Evolutionary conservation across 2,797 vertebrate genomes (phyloP), one percentile per base, ranked within the genome.

Genomic region (Xyrichtys novacula): DNA sequence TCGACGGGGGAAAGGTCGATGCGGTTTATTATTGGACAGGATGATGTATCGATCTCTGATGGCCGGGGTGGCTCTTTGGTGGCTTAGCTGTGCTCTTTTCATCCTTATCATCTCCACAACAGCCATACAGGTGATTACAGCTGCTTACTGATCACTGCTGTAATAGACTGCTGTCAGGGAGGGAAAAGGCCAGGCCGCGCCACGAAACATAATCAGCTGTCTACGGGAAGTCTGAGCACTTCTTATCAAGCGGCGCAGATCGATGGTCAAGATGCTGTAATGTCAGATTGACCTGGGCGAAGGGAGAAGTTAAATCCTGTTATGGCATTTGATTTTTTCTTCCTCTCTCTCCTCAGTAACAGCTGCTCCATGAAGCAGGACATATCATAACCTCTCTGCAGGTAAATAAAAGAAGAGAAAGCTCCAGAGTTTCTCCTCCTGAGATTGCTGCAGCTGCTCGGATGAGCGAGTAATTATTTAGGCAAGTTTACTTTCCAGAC

Each of bases 401-500:
- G 54, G 68, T 25, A 57, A 71, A 54, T n/a, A n/a, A n/a, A n/a
- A n/a, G n/a, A n/a, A n/a, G n/a, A n/a, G n/a, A 69, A 20, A 29
- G 43, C 20, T 7, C 5, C 6, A 7, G 43, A 19, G 34, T 63
- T 66, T 65, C 49, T 73, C 75, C 26, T 15, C 75, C 26, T 15
- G 16, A 66, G 52, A 56, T 65, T 40, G 39, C 42, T 50, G 10
- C 25, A 14, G 11, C 29, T 14, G 49, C 42, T 29, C 6, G 53
- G 48, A n/a, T 50, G 80, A 83, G 55, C 59, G 66, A 81, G 71
- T 87, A 73, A 86, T 89, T 83, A 85, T 88, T 80, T 71, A 69
- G 71, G 36, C 60, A 59, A 54, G 46, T 67, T 80, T 85, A 76
- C 85, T 86, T 85, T 73, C 61, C 46, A 76, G 80, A 71, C 75